Percentiles rank a stretch among this genome's conserved stretches.
phyloP scores from a whole-genome alignment of 2,888 invertebrate species.

The Agriopis marginaria region DNA sequence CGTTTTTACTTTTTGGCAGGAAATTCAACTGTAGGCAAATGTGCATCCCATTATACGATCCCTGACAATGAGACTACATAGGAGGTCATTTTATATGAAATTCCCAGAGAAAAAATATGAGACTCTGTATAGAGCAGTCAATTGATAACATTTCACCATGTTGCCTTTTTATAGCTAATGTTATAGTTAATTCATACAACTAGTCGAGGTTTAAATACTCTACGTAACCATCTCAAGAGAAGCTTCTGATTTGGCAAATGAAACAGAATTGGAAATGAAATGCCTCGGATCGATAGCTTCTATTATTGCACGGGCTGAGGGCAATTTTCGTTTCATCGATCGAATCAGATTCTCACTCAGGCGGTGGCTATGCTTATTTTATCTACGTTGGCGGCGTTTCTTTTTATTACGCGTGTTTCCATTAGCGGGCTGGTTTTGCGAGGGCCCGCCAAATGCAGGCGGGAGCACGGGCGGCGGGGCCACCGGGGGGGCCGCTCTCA shows the following conservation, averaged over 20 bases:
- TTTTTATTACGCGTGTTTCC: conserved; percentile 64
- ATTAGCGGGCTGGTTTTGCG: conserved; percentile 43
- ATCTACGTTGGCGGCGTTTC: conserved; percentile 77
- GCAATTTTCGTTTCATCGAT: conserved; percentile 10
- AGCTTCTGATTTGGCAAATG: conserved; percentile 18
- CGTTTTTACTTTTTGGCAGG: too few species aligned
- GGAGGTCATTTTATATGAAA: conserved; percentile 42
- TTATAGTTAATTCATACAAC: conserved; percentile 34
- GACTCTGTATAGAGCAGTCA: conserved; percentile 61
- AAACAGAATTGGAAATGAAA: conserved; percentile 9
- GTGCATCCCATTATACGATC: too few species aligned
- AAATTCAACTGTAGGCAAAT: too few species aligned
- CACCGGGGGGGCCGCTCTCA: conserved; percentile 28
- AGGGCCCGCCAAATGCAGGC: conserved; percentile 44
- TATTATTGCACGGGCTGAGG: conserved; percentile 15
- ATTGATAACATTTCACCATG: conserved; percentile 56
- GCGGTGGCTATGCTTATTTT: conserved; percentile 44
- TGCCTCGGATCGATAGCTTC: conserved; percentile 2
- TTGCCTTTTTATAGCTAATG: conserved; percentile 50
- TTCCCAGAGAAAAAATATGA: conserved; percentile 63
- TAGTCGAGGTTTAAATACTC: conserved; percentile 37
- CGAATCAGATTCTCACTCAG: conserved; percentile 10
- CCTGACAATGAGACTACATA: too few species aligned
- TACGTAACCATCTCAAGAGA: conserved; percentile 15
- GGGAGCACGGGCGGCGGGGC: conserved; percentile 39